Conservation (phyloP, 2,888 invertebrate genomes). For the Scaeva pyrastri region DNA sequence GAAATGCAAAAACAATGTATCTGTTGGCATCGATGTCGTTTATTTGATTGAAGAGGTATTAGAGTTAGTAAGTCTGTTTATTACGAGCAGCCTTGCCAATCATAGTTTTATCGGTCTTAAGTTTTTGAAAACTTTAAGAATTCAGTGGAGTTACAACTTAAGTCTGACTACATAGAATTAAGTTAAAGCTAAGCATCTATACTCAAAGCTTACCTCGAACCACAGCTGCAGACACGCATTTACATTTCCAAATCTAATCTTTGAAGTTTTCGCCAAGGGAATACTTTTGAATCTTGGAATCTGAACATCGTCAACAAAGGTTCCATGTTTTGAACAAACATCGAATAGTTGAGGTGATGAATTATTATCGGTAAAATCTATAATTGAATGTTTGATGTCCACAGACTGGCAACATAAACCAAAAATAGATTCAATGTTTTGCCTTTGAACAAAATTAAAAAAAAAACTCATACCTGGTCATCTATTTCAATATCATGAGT, state of each 20-base stretch:
- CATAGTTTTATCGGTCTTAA: no score
- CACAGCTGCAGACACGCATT: conserved; percentile 29
- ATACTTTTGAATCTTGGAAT: conserved; percentile 15
- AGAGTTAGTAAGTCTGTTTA: no score
- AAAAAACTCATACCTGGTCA: conserved; percentile 43
- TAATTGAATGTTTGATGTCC: conserved; percentile 61
- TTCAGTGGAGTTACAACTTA: no score
- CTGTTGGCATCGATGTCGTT: neutral
- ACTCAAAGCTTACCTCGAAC: conserved; percentile 34
- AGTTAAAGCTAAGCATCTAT: no score
- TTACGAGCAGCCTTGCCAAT: no score
- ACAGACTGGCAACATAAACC: conserved; percentile 42
- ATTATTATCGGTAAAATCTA: conserved; percentile 46
- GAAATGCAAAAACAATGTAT: neutral
- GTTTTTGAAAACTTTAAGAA: no score
- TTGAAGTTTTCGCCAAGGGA: conserved; percentile 31
- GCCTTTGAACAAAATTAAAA: neutral
- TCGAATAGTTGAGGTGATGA: conserved; percentile 36
- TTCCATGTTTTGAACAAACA: conserved; percentile 59
- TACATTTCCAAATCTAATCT: conserved; percentile 56
- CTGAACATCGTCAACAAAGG: conserved; percentile 49
- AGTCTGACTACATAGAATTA: no score
- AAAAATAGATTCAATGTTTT: neutral
- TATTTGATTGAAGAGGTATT: no score
- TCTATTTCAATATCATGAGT: conserved; percentile 65